Conservation (phyloP, 2,888 invertebrate genomes). For the Leptarthrus brevirostris region DNA sequence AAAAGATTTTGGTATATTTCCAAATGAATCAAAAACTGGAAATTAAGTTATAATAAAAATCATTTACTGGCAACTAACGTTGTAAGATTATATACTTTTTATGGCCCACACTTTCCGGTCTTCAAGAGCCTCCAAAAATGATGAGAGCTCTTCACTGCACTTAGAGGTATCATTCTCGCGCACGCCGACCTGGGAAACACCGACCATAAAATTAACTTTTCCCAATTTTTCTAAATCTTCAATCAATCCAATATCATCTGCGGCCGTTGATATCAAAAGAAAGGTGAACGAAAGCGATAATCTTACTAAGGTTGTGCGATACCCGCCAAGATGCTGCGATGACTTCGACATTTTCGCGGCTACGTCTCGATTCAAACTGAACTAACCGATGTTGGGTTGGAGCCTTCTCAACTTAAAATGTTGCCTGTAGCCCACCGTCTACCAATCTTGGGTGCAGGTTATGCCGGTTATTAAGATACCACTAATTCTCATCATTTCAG, state of each 20-base stretch:
- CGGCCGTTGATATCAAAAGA: background rate
- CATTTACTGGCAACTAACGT: background rate
- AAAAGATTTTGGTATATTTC: slow-evolving; percentile 57
- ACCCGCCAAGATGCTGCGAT: background rate
- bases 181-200: slow-evolving; percentile 3
- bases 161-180: background rate
- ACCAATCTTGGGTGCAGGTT: background rate
- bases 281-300: background rate
- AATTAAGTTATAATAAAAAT: slow-evolving; percentile 19
- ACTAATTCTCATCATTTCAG: background rate
- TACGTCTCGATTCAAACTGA: slow-evolving; percentile 31
- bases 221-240: background rate
- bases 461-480: background rate
- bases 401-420: background rate
- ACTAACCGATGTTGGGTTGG: slow-evolving; percentile 2
- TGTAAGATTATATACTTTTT: slow-evolving; percentile 31
- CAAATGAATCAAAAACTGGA: slow-evolving; percentile 60
- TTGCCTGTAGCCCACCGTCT: background rate
- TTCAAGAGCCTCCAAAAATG: background rate
- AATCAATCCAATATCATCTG: background rate
- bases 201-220: slow-evolving; percentile 29
- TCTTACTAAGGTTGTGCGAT: background rate
- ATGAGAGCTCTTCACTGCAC: slow-evolving; percentile 4
- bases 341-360: slow-evolving; percentile 18
- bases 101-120: slow-evolving; percentile 32